phyloP scores from a whole-genome alignment of 2,113 vertebrate species.

The Mixornis gularis region DNA sequence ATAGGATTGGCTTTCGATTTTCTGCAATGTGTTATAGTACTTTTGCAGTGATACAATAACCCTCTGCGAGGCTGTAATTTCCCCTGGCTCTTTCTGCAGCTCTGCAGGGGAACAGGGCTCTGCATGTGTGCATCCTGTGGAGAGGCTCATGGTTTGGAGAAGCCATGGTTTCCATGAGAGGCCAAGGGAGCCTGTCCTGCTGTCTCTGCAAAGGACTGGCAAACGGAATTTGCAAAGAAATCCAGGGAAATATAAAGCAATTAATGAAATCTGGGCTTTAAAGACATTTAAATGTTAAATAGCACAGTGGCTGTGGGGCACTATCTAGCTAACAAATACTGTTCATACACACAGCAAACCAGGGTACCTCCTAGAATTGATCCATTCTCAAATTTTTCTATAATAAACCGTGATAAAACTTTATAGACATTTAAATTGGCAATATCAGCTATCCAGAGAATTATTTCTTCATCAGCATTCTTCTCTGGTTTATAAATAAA shows the following conservation, averaged over 20 bases:
- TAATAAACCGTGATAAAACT: background rate
- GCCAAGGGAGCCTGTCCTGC: background rate
- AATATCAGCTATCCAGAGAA: background rate
- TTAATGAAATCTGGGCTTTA: background rate
- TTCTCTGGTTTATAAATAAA: conserved; percentile 42
- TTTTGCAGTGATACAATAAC: background rate
- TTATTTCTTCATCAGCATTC: background rate
- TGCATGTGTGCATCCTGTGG: background rate
- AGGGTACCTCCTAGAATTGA: background rate
- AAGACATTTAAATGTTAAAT: background rate
- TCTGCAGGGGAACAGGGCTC: background rate
- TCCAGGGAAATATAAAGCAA: background rate
- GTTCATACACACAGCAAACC: background rate
- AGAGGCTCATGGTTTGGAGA: background rate
- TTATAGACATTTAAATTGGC: background rate
- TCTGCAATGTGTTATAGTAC: background rate
- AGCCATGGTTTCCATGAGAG: background rate
- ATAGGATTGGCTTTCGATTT: background rate
- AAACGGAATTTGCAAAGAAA: background rate
- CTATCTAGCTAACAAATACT: background rate
- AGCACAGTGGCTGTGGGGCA: background rate
- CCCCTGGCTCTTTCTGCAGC: background rate
- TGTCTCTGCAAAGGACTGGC: background rate
- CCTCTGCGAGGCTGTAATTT: background rate
- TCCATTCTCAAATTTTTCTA: background rate